phyloP scores from a whole-genome alignment of 2,888 invertebrate species.

The Spatulosminthurus flaviceps region DNA sequence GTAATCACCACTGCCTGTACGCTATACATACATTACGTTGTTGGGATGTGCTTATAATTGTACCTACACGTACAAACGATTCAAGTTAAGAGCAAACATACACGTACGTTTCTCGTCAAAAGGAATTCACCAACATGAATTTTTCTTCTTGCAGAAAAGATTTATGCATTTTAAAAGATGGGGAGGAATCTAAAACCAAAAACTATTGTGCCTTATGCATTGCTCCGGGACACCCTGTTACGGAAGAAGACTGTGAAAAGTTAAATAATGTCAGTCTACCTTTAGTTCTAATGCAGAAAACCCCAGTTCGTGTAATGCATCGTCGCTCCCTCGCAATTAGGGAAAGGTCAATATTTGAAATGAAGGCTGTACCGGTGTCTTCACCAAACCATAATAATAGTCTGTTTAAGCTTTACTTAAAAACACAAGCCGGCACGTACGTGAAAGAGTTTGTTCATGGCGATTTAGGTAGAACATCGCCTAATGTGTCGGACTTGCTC shows the following conservation, averaged over 20 bases:
- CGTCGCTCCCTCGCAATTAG: constrained; percentile 74
- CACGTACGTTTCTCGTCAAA: too few relatives aligned
- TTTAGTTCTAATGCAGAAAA: constrained; percentile 79
- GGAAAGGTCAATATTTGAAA: constrained; percentile 73
- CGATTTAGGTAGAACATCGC: constrained; percentile 88
- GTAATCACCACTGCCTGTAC: neutral
- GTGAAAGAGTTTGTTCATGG: constrained; percentile 98
- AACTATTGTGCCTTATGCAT: constrained; percentile 83
- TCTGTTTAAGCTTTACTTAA: constrained; percentile 74
- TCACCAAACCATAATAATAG: constrained; percentile 46
- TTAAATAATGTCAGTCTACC: constrained; percentile 70
- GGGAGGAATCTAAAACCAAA: constrained; percentile 89
- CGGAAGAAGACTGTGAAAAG: constrained; percentile 65
- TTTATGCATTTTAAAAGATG: constrained; percentile 78
- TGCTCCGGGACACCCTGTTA: constrained; percentile 67
- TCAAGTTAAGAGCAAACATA: too few relatives aligned
- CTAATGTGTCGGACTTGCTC: constrained; percentile 77
- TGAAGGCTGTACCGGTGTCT: constrained; percentile 71
- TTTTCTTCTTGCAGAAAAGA: constrained; percentile 71
- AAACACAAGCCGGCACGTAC: constrained; percentile 93
- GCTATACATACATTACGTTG: too few relatives aligned
- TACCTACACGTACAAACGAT: too few relatives aligned
- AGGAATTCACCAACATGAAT: too few relatives aligned
- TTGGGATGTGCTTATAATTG: too few relatives aligned
- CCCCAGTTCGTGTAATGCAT: constrained; percentile 91